Evolutionary conservation across 2,888 invertebrate genomes (phyloP).

Genomic region (Plebejus melissa): DNA sequence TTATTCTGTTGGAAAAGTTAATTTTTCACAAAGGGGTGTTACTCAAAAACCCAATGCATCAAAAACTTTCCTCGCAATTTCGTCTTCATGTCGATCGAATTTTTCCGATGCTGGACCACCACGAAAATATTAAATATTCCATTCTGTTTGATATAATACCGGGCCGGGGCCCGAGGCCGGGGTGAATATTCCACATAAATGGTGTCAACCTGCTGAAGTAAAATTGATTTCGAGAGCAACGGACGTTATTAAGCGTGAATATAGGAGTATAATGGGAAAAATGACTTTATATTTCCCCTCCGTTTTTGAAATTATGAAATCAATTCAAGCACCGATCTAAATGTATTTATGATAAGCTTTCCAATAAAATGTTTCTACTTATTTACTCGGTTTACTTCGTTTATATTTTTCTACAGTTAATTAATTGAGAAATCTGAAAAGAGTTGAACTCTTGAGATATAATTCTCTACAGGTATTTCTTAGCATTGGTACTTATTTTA

Average conservation of each 20-base stretch:
- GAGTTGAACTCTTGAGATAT: neutral
- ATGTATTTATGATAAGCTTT: slow-evolving; percentile 1
- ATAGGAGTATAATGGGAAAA: slow-evolving; percentile 23
- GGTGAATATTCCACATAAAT: slow-evolving; percentile 30
- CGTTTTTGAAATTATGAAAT: neutral
- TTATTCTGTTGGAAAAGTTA: neutral
- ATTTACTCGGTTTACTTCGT: neutral
- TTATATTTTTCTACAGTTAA: neutral
- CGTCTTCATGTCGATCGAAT: slow-evolving; percentile 5
- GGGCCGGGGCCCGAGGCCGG: neutral
- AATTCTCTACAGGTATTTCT: neutral
- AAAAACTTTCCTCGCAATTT: slow-evolving; percentile 28
- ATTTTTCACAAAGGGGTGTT: neutral
- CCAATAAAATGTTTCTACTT: slow-evolving; percentile 4
- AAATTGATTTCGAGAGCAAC: slow-evolving; percentile 31
- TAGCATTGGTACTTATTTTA: neutral
- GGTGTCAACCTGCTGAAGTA: slow-evolving; percentile 29
- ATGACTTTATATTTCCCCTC: neutral
- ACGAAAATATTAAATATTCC: slow-evolving; percentile 22
- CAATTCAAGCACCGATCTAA: neutral
- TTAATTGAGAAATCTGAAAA: neutral
- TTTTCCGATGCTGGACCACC: neutral
- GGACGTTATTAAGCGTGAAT: slow-evolving; percentile 5
- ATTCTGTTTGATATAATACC: slow-evolving; percentile 21
- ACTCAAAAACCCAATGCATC: neutral